phyloP scores from a whole-genome alignment of 2,113 vertebrate genomes.

The Urocitellus parryii region DNA sequence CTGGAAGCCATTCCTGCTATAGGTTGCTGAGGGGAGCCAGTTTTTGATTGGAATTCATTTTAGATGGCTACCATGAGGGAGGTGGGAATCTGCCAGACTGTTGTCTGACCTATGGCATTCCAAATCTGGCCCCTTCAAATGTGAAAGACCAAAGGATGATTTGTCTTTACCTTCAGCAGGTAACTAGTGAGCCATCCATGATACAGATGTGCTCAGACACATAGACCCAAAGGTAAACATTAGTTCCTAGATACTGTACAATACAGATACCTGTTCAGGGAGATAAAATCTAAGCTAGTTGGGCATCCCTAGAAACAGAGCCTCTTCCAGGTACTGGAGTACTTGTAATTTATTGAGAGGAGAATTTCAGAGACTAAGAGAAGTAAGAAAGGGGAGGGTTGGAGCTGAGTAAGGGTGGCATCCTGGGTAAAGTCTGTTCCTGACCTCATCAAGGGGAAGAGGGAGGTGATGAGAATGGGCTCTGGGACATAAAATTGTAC shows the following conservation, averaged over 20 bases:
- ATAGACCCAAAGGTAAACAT: neutral
- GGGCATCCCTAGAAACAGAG: neutral
- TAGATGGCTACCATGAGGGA: neutral
- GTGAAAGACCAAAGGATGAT: neutral
- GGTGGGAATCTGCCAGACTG: neutral
- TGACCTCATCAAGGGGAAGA: no score
- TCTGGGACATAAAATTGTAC: neutral
- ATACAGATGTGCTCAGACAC: neutral
- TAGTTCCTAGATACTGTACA: neutral
- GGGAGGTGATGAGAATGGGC: accelerated
- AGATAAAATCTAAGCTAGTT: neutral
- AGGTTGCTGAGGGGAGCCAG: neutral
- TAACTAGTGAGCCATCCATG: neutral
- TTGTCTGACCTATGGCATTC: neutral
- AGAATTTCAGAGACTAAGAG: neutral
- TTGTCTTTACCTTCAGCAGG: neutral
- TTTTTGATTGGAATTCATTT: neutral
- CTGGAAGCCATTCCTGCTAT: neutral
- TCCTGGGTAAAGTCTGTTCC: neutral
- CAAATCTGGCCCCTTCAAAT: neutral
- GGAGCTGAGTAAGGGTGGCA: neutral
- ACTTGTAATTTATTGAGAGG: neutral
- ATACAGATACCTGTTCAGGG: neutral
- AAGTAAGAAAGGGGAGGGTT: neutral
- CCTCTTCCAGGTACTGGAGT: neutral